Evolutionary conservation across 2,113 vertebrate species (phyloP), one percentile per base, ranked within the genome.

Genomic region (Corynorhinus townsendii): DNA sequence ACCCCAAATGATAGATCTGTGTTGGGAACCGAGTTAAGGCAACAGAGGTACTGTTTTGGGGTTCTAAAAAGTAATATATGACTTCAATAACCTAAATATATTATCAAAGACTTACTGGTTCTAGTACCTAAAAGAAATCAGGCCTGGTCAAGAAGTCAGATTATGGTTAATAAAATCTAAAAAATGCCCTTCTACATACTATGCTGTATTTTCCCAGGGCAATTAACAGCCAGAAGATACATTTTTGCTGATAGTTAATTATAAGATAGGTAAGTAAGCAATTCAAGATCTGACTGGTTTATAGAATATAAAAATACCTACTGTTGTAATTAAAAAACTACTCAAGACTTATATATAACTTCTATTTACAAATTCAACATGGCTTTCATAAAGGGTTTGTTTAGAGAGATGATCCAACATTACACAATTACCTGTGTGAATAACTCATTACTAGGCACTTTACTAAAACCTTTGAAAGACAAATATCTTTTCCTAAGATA

Each of bases 381-480:
- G 35, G 72, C 26, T 92, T 92, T 90, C 76, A 87, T 20, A 28
- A 89, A 90, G 19, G 75, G 64, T 12, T 40, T 64, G 22, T 30
- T 82, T 73, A 30, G 72, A 75, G 69, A 91, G 59, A 84, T 33
- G 62, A 83, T 47, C 33, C 7, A 30, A 28, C 66, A 30, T 68
- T 10, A 64, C 28, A 87, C 10, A 77, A 17, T 69, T 56, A 59
- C 40, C n/a, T 69, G 22, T 85, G 84, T 75, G 62, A 24, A 76
- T 66, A 40, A 20, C 52, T 40, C 76, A 14, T 49, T 77, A 72
- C 15, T n/a, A 56, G 43, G 45, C 33, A 66, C 52, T 72, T 19
- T 82, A 86, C 54, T 80, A 69, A 62, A 84, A 93, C 33, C 47
- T 84, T 4, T 84, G 59, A 91, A 91, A 91, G 89, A 94, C 49